Evolutionary conservation across 2,797 vertebrate species (phyloP).

Genomic region (Parambassis ranga): DNA sequence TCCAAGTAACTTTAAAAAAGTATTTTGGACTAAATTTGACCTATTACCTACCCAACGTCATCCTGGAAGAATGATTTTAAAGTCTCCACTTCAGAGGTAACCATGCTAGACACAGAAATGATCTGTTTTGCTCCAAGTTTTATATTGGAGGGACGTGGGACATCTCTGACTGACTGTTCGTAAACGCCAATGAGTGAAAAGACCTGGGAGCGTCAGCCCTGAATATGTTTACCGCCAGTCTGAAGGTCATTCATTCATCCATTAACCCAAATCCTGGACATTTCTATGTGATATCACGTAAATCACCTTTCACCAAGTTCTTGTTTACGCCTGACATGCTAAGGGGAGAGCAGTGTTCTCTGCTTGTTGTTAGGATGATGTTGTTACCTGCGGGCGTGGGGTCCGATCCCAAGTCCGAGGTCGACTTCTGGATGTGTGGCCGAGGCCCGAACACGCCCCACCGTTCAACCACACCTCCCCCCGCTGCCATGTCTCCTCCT

Average conservation of each 20-base stretch:
- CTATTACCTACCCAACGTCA: constrained; percentile 60
- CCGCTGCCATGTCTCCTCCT: constrained; percentile 5
- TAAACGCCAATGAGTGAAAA: neutral
- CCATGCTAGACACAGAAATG: neutral
- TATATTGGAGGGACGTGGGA: neutral
- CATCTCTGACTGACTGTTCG: neutral
- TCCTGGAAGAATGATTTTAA: constrained; percentile 14
- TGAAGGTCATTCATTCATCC: constrained; percentile 33
- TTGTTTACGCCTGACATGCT: neutral
- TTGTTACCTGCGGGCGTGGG: constrained; percentile 37
- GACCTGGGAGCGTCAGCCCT: neutral
- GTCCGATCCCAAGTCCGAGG: constrained; percentile 75
- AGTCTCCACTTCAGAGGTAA: neutral
- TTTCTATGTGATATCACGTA: neutral
- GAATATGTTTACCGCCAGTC: constrained; percentile 29
- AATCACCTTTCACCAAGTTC: neutral
- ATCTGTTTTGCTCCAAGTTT: neutral
- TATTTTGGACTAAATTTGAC: too few species aligned
- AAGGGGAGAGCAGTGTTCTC: neutral
- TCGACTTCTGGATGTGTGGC: constrained; percentile 66
- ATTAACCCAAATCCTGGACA: neutral
- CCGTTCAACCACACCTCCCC: constrained; percentile 63
- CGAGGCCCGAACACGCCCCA: constrained; percentile 78
- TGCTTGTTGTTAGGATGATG: neutral
- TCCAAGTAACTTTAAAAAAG: too few species aligned